Base-by-base conservation (phyloP, 2,113 vertebrate species). In the Scomber scombrus region DNA sequence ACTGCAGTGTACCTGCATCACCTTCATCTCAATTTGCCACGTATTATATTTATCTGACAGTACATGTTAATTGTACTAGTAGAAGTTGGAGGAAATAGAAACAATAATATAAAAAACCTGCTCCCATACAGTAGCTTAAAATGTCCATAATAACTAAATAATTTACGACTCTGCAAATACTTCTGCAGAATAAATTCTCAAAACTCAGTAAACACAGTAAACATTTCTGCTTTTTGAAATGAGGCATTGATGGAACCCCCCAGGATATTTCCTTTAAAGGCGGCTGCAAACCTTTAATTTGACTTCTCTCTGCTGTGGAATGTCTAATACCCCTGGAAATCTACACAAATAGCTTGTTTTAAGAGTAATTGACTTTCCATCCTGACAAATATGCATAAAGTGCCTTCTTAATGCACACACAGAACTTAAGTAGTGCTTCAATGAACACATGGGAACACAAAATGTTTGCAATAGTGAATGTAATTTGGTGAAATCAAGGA, bases 401-500 rank as follows among this genome's bases (percentile, higher is more conserved):
- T 31, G 18, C n/a, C 6, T 16, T 55, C 23, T 50, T 3, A 31
- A 64, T n/a, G 31, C 54, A 74, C 23, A 62, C 18, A 21, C 5
- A 43, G 18, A 67, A 43, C 43, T 19, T 5, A 5, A 70, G 47
- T 2, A 57, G 29, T 16, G 29, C 63, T 57, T 52, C 21, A 10
- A 31, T 15, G 31, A 78, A 66, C 85, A 78, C 80, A 15, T 10
- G 79, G 81, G 82, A 90, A 9, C 43, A n/a, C 50, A 34, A 50
- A 61, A 52, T 75, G 56, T 84, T 78, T 69, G 34, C 47, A 57
- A 34, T 82, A 68, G 88, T 84, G 23, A 85, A 82, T 49, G 55
- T n/a, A n/a, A 19, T 71, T 75, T 86, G 64, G 69, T 7, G 21
- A 74, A 87, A 85, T 73, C 64, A 67, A 74, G 82, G 74, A 45